Percentiles rank a stretch among this genome's conserved stretches.
These are phyloP conservation scores for Hermaeophaga mercurialis DNA, from an alignment of 2,888 invertebrate species.

Conservation along the genomic window DNA sequence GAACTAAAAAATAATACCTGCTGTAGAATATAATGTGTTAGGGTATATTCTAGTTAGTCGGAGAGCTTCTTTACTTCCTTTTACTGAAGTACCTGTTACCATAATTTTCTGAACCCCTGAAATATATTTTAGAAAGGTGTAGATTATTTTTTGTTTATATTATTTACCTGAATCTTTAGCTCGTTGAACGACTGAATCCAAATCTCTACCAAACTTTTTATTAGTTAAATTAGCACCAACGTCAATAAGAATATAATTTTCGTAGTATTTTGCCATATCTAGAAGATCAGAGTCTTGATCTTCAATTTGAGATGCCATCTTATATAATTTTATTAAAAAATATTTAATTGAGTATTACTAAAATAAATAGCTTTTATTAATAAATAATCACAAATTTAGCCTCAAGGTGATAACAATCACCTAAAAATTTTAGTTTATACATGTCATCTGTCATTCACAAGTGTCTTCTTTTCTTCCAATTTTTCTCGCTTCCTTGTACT, in stretches of 20 bases:
- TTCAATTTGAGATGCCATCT: slow-evolving; percentile 37
- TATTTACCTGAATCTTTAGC: slow-evolving; percentile 85
- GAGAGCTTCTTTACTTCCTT: slow-evolving; percentile 88
- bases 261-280: slow-evolving; percentile 79
- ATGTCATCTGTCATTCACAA: no score
- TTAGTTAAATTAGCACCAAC: slow-evolving; percentile 92
- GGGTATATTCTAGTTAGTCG: slow-evolving; percentile 89
- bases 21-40: slow-evolving; percentile 87
- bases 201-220: slow-evolving; percentile 89
- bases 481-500: no score
- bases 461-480: no score
- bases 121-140: slow-evolving; percentile 6
- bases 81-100: slow-evolving; percentile 89
- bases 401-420: background rate
- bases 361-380: slow-evolving; percentile 14
- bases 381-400: slow-evolving; percentile 5
- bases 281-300: slow-evolving; percentile 21
- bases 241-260: slow-evolving; percentile 90
- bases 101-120: slow-evolving; percentile 91
- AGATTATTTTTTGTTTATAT: slow-evolving; percentile 16
- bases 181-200: slow-evolving; percentile 89
- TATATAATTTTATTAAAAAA: slow-evolving; percentile 11
- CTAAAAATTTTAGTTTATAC: no score
- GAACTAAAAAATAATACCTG: slow-evolving; percentile 62
- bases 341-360: background rate